Evolutionary conservation across 1,140 invertebrate genomes (phyloP), one percentile per base, ranked within the genome.

Genomic region (Apis dorsata): DNA sequence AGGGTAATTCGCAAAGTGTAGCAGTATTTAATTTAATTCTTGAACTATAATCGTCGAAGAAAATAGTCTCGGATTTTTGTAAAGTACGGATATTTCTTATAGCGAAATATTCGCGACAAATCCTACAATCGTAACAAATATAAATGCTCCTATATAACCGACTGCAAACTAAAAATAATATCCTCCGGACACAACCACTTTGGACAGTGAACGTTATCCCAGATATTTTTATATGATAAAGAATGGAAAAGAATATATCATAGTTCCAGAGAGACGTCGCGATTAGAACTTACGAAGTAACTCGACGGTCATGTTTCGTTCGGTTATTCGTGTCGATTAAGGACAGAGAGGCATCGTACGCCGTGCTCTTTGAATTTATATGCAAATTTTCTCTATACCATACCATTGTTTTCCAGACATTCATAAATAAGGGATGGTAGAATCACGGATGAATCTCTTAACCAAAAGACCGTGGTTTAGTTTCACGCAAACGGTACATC

Each of bases 111-210:
- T 13, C 57, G 63, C 10, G 66, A 85, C 65, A 85, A 83, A 71
- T 74, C 55, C 15, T 53, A 73, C 34, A 65, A 65, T 55, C 49
- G 24, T 87, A 88, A 87, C 74, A 87, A 87, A 88, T 85, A 87
- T 62, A 85, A 87, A 87, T 87, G 83, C 51, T 19, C 62, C 4
- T 88, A 79, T 24, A 79, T 88, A 82, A 34, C 34, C 63, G 15
- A 51, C 62, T 21, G 74, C 76, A 79, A 87, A 88, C 70, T 74
- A 15, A 86, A 87, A 87, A 79, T 85, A 87, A 76, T 85, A 75
- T 34, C 74, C 21, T 57, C 12, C 8, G 21, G 69, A 57, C 71
- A 53, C 49, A 69, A 72, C 62, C 59, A 24, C 60, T 79, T 83
- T 53, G 17, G 24, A 57, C 51, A 11, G n/a, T 49, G 12, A 51